Evolutionary conservation across 2,797 vertebrate genomes (phyloP), one percentile per base, ranked within the genome.

Genomic region (Rhodeus uyekii): DNA sequence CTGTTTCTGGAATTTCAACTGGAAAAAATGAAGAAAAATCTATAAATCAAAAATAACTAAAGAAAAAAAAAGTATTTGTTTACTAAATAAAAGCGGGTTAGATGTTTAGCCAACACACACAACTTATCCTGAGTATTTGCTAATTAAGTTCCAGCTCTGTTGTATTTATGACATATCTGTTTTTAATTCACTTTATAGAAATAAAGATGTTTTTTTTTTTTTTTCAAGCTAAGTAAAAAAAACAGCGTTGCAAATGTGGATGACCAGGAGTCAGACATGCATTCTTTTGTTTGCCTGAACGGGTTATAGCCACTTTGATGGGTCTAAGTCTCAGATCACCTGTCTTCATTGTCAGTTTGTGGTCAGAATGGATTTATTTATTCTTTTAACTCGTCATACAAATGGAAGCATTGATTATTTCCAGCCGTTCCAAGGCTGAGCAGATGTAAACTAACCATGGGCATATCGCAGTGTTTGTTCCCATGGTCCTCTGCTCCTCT

Each of bases 341-440:
- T 32, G 42, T 34, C 36, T 67, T 58, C 55, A 5, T 84, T 48
- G 34, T 69, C 48, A 58, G 63, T 80, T 55, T 68, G 53, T 76
- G 67, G 61, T 77, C 46, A 27, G 24, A 80, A 76, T 76, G 9
- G 68, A 82, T 85, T 75, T 75, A 4, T 78, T 77, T 53, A 22
- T 13, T 38, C 24, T 58, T 42, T 81, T 55, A 60, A 14, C 55
- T 76, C 27, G 18, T 65, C 32, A 86, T 69, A 64, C 46, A 74
- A 82, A 80, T 53, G 73, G 27, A 72, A 74, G 22, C 39, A 81
- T 46, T 84, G 53, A 79, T 83, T 82, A 46, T 81, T 34, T 78
- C 58, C 4, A 24, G 64, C 36, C 78, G 71, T 46, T 75, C 38
- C 32, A 71, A 72, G 58, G 68, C 32, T 65, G 73, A 63, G 79